phyloP scores from a whole-genome alignment of 2,888 invertebrate species.

The Anaspis maculata region DNA sequence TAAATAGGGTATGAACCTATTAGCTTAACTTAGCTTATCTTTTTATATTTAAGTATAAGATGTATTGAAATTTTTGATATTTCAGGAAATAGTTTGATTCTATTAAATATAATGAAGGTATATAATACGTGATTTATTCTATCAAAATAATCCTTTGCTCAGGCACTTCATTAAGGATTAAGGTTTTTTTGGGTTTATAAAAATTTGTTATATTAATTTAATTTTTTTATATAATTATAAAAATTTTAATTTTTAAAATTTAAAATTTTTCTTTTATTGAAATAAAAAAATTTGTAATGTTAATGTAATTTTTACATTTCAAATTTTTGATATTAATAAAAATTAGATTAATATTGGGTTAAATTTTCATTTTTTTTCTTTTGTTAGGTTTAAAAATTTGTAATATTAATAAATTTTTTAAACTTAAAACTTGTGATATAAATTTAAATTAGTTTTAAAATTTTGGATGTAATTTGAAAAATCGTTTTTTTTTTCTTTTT shows the following conservation, averaged over 20 bases:
- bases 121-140: constrained; percentile 47
- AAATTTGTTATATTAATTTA: not conserved
- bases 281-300: not conserved
- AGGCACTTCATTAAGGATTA: constrained; percentile 40
- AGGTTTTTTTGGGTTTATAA: too few species aligned
- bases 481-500: too few species aligned
- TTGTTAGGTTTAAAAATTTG: not conserved
- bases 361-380: not conserved
- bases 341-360: not conserved
- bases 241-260: constrained; percentile 19
- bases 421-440: too few species aligned
- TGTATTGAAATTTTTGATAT: constrained; percentile 55
- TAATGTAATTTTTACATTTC: not conserved
- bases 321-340: too few species aligned
- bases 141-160: constrained; percentile 56
- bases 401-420: too few species aligned
- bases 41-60: constrained; percentile 55
- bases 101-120: constrained; percentile 48
- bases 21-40: constrained; percentile 49
- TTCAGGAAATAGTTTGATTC: constrained; percentile 54
- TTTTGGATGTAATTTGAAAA: too few species aligned
- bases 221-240: constrained; percentile 7
- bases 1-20: constrained; percentile 44
- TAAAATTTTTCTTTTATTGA: not conserved
- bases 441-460: too few species aligned